These are phyloP conservation scores for Megaceryle maxima DNA, from an alignment of 2,113 vertebrate species.

Conservation along the genomic window DNA sequence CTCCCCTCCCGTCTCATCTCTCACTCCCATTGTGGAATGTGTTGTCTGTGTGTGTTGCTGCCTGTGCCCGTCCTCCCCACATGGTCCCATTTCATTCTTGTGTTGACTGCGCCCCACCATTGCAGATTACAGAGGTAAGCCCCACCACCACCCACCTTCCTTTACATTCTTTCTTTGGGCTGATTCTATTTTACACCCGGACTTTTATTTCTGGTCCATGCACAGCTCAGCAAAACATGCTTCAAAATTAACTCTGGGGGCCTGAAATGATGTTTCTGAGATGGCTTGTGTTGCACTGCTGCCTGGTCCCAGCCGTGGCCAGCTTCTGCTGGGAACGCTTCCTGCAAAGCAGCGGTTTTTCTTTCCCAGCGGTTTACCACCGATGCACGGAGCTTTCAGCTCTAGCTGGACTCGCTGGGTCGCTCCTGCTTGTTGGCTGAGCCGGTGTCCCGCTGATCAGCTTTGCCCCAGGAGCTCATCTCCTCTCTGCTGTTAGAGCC, in stretches of 20 bases:
- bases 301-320: neutral
- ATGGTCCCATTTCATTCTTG: slow-evolving; percentile 85
- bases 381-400: neutral
- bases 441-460: neutral
- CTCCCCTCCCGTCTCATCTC: slow-evolving; percentile 71
- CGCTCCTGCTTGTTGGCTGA: slow-evolving; percentile 32
- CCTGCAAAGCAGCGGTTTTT: neutral
- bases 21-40: slow-evolving; percentile 83
- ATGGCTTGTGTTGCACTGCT: neutral
- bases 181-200: neutral
- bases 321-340: neutral
- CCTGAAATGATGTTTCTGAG: neutral
- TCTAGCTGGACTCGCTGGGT: neutral
- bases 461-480: neutral
- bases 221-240: slow-evolving; percentile 15
- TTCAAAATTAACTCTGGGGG: neutral
- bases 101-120: slow-evolving; percentile 82
- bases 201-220: neutral
- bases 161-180: neutral
- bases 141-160: neutral
- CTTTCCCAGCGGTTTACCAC: neutral
- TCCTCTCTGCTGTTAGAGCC: neutral
- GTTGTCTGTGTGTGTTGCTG: slow-evolving; percentile 82
- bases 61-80: slow-evolving; percentile 80
- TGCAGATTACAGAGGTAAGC: slow-evolving; percentile 85